phyloP scores from a whole-genome alignment of 2,797 vertebrate species.

The Melanotaenia parkinsoni region DNA sequence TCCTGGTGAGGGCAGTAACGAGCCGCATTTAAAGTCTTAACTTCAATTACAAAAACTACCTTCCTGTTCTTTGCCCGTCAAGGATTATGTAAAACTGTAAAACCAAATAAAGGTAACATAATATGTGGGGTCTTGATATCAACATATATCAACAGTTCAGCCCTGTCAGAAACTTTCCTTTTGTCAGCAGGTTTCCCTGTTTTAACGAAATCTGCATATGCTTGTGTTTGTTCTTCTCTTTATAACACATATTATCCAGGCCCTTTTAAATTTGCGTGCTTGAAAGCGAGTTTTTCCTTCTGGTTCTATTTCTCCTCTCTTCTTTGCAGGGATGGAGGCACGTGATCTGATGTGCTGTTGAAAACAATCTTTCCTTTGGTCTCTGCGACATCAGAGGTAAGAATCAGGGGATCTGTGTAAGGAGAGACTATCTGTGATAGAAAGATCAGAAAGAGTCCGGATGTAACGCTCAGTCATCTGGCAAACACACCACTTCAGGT shows the following conservation, averaged over 20 bases:
- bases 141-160: not conserved
- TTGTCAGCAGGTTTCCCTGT: not conserved
- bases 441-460: slow-evolving; percentile 62
- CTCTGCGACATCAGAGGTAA: slow-evolving; percentile 63
- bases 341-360: slow-evolving; percentile 55
- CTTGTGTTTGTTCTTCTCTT: not conserved
- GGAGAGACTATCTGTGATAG: slow-evolving; percentile 59
- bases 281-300: not conserved
- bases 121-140: not conserved
- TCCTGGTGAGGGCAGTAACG: slow-evolving; percentile 22
- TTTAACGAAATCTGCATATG: not conserved
- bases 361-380: slow-evolving; percentile 61
- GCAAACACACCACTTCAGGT: slow-evolving; percentile 28
- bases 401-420: slow-evolving; percentile 58
- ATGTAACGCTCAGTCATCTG: slow-evolving; percentile 29
- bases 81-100: not conserved
- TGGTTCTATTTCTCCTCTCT: not conserved
- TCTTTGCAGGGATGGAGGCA: slow-evolving; percentile 36
- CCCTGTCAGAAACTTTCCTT: slow-evolving; percentile 15
- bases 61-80: not conserved
- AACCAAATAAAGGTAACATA: not conserved
- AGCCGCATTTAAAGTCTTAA: slow-evolving; percentile 1
- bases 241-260: not conserved
- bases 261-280: not conserved
- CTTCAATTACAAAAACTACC: not conserved